Conservation (phyloP, 2,888 invertebrate genomes). For the Lymantria monacha region DNA sequence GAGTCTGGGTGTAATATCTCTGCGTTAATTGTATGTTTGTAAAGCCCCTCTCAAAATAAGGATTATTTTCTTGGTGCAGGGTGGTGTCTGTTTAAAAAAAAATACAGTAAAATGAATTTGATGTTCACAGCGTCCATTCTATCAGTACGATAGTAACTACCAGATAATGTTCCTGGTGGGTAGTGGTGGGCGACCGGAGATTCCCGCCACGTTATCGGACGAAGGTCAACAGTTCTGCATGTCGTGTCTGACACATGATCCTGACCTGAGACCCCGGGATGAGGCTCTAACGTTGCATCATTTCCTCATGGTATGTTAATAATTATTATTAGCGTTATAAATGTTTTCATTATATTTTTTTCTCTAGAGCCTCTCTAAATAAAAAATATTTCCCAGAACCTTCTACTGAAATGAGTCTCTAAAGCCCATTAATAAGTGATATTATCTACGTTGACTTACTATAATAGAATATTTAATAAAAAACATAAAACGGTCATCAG, state of each 20-base stretch:
- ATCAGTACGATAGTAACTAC: constrained; percentile 94
- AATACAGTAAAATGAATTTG: no score
- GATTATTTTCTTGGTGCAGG: no score
- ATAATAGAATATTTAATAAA: no score
- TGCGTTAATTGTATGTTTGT: no score
- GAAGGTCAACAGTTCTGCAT: constrained; percentile 92
- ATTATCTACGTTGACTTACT: no score
- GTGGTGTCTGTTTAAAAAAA: no score
- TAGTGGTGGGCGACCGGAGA: constrained; percentile 91
- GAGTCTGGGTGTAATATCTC: no score
- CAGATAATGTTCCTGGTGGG: constrained; percentile 98
- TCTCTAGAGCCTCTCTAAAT: neutral
- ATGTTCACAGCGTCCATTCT: constrained; percentile 90
- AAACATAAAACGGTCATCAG: no score
- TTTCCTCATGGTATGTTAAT: constrained; percentile 83
- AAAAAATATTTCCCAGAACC: neutral
- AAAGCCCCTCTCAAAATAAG: no score
- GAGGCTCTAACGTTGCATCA: constrained; percentile 87
- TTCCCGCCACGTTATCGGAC: constrained; percentile 88
- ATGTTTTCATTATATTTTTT: no score
- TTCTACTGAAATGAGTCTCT: neutral
- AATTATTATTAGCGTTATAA: constrained; percentile 5
- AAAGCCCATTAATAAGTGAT: neutral
- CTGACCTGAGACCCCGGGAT: constrained; percentile 87
- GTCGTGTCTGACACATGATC: constrained; percentile 91